Percentiles rank a stretch among this genome's conserved stretches.
Conservation (phyloP, 2,797 vertebrate species). For the Catostomus latipinnis region DNA sequence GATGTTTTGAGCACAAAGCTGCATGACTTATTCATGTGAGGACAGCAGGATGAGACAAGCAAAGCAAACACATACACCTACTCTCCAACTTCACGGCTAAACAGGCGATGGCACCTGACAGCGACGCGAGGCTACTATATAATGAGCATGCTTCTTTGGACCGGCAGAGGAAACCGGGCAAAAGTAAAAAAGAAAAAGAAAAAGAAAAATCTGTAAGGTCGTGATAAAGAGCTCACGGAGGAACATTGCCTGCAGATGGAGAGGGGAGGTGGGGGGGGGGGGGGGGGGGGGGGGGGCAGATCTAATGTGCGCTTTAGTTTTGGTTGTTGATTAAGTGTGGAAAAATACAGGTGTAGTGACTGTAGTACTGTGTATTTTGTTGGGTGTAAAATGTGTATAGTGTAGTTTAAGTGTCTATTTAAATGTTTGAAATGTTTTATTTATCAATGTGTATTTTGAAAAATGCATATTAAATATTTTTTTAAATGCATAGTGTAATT, state of each 20-base stretch:
- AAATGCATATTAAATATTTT: too few relatives aligned
- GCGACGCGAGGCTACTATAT: neutral
- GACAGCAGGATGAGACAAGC: constrained; percentile 42
- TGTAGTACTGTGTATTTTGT: too few relatives aligned
- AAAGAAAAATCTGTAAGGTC: neutral
- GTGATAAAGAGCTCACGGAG: constrained; percentile 22
- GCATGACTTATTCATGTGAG: constrained; percentile 65
- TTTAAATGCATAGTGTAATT: too few relatives aligned
- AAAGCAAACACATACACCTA: constrained; percentile 16
- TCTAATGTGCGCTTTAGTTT: neutral
- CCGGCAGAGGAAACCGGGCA: neutral
- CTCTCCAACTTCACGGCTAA: neutral
- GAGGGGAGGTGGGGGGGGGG: too few relatives aligned
- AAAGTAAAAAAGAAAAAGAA: neutral
- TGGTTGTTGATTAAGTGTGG: too few relatives aligned
- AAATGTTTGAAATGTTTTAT: too few relatives aligned
- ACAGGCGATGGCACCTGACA: constrained; percentile 32
- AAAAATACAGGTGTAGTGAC: too few relatives aligned
- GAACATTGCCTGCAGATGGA: neutral
- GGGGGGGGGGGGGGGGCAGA: too few relatives aligned
- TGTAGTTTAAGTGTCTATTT: too few relatives aligned
- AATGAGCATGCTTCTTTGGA: neutral
- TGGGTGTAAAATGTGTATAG: too few relatives aligned
- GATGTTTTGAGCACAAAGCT: constrained; percentile 45
- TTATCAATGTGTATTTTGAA: too few relatives aligned